These are phyloP conservation scores for Sclerodermus sp. DNA, from an alignment of 2,888 invertebrate species.

Conservation along the genomic window DNA sequence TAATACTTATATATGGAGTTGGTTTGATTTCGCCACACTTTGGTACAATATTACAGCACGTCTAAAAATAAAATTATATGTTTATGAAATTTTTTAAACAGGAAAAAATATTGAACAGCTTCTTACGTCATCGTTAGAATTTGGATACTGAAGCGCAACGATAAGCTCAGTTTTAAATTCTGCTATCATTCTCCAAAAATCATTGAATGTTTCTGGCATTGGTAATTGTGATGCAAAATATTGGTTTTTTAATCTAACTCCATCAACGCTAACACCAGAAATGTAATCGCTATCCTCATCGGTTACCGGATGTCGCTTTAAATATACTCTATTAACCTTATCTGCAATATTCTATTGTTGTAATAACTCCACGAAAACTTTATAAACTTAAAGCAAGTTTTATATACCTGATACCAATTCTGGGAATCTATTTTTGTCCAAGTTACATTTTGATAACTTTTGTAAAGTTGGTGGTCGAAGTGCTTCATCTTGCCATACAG, in stretches of 20 bases:
- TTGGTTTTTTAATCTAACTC: constrained; percentile 47
- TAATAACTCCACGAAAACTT: neutral
- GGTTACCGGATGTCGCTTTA: constrained; percentile 47
- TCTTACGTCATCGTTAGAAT: constrained; percentile 48
- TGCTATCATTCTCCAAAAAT: constrained; percentile 59
- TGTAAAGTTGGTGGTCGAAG: constrained; percentile 38
- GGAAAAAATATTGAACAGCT: neutral
- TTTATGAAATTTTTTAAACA: neutral
- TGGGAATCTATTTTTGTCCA: constrained; percentile 53
- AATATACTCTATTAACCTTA: constrained; percentile 41
- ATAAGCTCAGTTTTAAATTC: constrained; percentile 54
- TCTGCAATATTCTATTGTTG: constrained; percentile 19
- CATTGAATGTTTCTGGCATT: constrained; percentile 54
- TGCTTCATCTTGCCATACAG: constrained; percentile 56
- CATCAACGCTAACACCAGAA: constrained; percentile 57
- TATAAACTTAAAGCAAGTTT: constrained; percentile 1
- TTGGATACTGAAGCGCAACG: constrained; percentile 54
- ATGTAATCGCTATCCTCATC: constrained; percentile 57
- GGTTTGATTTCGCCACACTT: constrained; percentile 33
- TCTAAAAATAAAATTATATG: constrained; percentile 26
- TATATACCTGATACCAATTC: constrained; percentile 51
- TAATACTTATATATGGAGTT: constrained; percentile 35
- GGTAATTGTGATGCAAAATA: constrained; percentile 59
- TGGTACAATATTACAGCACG: constrained; percentile 39
- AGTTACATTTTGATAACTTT: constrained; percentile 30